Base-by-base conservation (phyloP, 2,113 vertebrate genomes). In the Misgurnus anguillicaudatus region DNA sequence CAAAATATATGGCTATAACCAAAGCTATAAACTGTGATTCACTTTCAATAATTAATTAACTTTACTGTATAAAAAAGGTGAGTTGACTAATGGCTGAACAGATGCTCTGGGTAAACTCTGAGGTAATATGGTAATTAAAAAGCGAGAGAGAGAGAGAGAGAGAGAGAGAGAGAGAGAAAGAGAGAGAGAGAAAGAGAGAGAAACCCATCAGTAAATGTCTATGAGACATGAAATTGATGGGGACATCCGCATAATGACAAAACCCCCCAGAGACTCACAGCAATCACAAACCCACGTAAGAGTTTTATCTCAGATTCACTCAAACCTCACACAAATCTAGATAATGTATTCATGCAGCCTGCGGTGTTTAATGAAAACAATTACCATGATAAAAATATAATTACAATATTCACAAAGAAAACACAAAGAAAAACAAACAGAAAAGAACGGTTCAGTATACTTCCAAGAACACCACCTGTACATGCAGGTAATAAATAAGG, bases 311-410 rank as follows among this genome's bases (percentile, higher is more conserved):
- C 45, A 51, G 14, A 41, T 72, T 14, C 53, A 41, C 36, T 72
- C 17, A 38, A 68, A 24, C 5, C 53, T 57, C 53, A 57, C 5
- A 6, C 65, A 68, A 39, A 78, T 83, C 41, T 65, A 10, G 7
- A 47, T 81, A 76, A 81, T 79, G 62, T 81, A 81, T 83, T 78
- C 70, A 10, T 55, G 70, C 14, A 55, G 51, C n/a, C 11, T 31
- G 21, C 14, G 5, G 9, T 5, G 14, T 64, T 77, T 65, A 60
- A 75, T 66, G 58, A 78, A 74, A 53, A 72, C 65, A 79, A 64
- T 79, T 76, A 83, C 11, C 53, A 21, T 21, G n/a, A 58, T 58
- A 41, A 72, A 58, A 19, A 57, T 36, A 48, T 16, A 31, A 51
- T 69, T 68, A 17, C 9, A 55, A 31, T n/a, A 70, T 53, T 70